Evolutionary conservation across 2,888 invertebrate species (phyloP).

Genomic region (Gonocerus acuteangulatus): DNA sequence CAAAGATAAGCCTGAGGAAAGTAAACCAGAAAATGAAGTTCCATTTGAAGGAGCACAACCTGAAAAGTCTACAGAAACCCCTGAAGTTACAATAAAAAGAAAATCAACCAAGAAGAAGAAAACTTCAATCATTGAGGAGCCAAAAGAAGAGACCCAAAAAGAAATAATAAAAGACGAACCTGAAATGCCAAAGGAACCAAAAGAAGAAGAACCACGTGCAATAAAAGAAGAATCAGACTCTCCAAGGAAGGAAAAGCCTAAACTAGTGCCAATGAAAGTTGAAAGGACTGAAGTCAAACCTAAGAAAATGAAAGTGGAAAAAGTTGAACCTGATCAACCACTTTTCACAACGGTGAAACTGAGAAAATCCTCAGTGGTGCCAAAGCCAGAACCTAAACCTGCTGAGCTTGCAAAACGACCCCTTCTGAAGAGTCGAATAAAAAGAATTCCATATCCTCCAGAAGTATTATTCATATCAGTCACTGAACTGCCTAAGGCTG

Average conservation of each 20-base stretch:
- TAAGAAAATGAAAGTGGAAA: slow-evolving; percentile 35
- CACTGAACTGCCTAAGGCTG: slow-evolving; percentile 34
- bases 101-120: slow-evolving; percentile 40
- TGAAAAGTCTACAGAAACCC: slow-evolving; percentile 35
- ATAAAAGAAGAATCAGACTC: slow-evolving; percentile 26
- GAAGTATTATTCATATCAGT: slow-evolving; percentile 35
- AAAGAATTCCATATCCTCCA: slow-evolving; percentile 37
- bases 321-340: slow-evolving; percentile 36
- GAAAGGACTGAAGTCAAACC: slow-evolving; percentile 38
- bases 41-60: slow-evolving; percentile 17
- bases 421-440: slow-evolving; percentile 38
- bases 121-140: slow-evolving; percentile 33
- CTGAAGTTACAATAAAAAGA: slow-evolving; percentile 35
- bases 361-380: slow-evolving; percentile 36
- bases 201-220: slow-evolving; percentile 40
- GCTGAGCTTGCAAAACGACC: slow-evolving; percentile 34
- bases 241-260: slow-evolving; percentile 16
- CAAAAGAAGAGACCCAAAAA: too few species aligned
- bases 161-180: slow-evolving; percentile 33
- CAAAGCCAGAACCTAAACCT: slow-evolving; percentile 20
- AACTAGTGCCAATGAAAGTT: slow-evolving; percentile 30
- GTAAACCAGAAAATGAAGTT: slow-evolving; percentile 39
- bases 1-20: slow-evolving; percentile 41
- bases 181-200: slow-evolving; percentile 39
- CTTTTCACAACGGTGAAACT: slow-evolving; percentile 37